Conservation (phyloP, 2,797 vertebrate species). For the Pangasius djambal region DNA sequence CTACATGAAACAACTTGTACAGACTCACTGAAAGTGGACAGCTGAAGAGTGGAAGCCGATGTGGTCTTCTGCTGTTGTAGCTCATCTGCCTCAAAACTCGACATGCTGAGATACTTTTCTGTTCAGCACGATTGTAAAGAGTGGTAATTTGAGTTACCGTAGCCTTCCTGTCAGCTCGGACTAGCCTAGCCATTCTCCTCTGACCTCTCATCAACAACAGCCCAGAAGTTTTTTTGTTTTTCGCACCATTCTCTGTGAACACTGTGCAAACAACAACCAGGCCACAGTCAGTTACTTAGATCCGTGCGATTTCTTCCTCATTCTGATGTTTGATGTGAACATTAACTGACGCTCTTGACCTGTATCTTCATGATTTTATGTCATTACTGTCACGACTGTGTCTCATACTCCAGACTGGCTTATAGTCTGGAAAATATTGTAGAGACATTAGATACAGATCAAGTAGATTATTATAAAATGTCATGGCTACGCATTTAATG, state of each 20-base stretch:
- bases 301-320: neutral
- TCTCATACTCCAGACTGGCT: neutral
- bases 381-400: neutral
- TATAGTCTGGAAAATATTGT: neutral
- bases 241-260: neutral
- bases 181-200: no score
- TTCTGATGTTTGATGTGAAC: neutral
- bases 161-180: no score
- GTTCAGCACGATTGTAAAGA: no score
- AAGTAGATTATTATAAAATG: neutral
- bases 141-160: no score
- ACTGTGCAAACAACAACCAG: neutral
- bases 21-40: no score
- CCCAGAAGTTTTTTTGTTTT: neutral
- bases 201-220: neutral
- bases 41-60: no score
- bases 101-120: no score
- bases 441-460: neutral
- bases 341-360: neutral
- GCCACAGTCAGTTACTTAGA: neutral
- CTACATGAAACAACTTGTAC: no score
- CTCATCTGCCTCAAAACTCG: no score
- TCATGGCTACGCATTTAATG: neutral
- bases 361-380: neutral
- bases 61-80: no score